phyloP scores from a whole-genome alignment of 2,113 vertebrate species.

The Geococcyx californianus region DNA sequence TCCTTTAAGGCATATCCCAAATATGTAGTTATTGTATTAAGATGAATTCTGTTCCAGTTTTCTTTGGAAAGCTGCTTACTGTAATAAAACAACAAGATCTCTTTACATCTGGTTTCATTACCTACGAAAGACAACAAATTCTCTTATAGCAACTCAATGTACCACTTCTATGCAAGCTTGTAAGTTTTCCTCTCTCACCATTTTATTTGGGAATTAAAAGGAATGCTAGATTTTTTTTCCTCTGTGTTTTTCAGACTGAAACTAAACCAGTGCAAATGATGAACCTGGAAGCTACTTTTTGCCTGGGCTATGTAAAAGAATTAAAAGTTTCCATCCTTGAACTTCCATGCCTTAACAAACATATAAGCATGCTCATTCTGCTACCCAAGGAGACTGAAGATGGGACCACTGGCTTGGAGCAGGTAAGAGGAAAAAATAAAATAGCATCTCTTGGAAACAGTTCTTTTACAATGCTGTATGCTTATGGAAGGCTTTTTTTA shows the following conservation, averaged over 20 bases:
- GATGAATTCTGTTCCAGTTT: neutral
- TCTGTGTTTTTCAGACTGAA: constrained; percentile 74
- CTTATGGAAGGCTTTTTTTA: neutral
- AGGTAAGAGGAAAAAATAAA: constrained; percentile 74
- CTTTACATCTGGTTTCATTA: neutral
- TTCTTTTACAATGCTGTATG: neutral
- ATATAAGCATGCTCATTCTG: constrained; percentile 93
- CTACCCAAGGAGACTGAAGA: constrained; percentile 85
- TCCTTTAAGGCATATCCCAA: neutral
- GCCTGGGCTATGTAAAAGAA: constrained; percentile 75
- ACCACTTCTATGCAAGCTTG: neutral
- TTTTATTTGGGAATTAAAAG: neutral
- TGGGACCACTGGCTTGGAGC: constrained; percentile 83
- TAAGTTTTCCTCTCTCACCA: neutral
- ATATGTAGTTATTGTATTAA: neutral
- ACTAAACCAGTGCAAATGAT: constrained; percentile 90
- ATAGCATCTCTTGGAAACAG: neutral
- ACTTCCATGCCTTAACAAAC: constrained; percentile 88
- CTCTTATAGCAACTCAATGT: neutral
- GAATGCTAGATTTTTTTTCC: neutral
- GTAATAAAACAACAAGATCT: neutral
- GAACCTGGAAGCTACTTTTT: constrained; percentile 79
- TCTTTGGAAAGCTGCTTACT: neutral
- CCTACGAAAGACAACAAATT: neutral
- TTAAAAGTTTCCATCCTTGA: constrained; percentile 83